These are phyloP conservation scores for Stictocephala bisonia DNA, from an alignment of 2,888 invertebrate genomes.

Conservation along the genomic window DNA sequence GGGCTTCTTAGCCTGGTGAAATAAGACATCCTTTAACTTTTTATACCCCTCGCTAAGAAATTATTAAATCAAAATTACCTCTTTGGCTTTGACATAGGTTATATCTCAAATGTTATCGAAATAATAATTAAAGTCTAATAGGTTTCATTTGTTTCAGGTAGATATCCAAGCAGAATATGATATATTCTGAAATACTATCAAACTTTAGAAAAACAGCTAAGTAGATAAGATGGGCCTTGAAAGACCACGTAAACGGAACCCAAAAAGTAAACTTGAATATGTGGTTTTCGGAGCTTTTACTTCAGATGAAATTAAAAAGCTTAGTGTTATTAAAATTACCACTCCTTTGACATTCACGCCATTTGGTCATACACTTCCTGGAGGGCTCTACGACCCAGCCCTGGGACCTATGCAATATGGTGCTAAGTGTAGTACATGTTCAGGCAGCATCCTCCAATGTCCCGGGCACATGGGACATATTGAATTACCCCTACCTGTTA, in stretches of 20 bases:
- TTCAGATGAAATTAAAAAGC: constrained; percentile 78
- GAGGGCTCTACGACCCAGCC: constrained; percentile 91
- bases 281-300: constrained; percentile 79
- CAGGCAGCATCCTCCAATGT: constrained; percentile 74
- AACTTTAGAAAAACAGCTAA: too few relatives aligned
- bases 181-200: too few relatives aligned
- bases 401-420: constrained; percentile 78
- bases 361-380: constrained; percentile 82
- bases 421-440: constrained; percentile 86
- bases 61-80: too few relatives aligned
- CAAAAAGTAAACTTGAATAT: neutral
- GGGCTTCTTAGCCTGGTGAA: too few relatives aligned
- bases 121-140: too few relatives aligned
- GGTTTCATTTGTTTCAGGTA: too few relatives aligned
- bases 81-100: too few relatives aligned
- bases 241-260: neutral
- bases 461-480: constrained; percentile 97
- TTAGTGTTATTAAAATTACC: constrained; percentile 85
- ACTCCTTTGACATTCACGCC: constrained; percentile 84
- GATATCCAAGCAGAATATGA: too few relatives aligned
- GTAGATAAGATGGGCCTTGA: neutral
- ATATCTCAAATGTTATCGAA: too few relatives aligned
- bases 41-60: too few relatives aligned
- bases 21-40: too few relatives aligned
- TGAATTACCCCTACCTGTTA: constrained; percentile 85